Evolutionary conservation across 2,113 vertebrate genomes (phyloP).

Genomic region (Calyptomena viridis): DNA sequence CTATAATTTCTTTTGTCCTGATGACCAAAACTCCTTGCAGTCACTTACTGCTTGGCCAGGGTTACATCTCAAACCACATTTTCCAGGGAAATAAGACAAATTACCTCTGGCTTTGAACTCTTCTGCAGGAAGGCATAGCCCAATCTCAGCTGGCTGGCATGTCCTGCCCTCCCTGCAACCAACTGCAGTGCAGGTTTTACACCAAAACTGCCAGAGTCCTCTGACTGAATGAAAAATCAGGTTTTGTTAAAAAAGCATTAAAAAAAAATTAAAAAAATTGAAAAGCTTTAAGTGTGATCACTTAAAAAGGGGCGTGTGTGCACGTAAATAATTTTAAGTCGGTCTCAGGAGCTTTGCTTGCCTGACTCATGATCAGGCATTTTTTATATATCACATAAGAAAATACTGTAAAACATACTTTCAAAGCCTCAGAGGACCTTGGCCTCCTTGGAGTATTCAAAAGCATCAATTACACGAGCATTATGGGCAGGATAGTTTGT

Average conservation of each 20-base stretch:
- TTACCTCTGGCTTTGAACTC: not conserved
- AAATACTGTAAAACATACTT: slow-evolving; percentile 58
- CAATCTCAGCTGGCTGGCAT: accelerated
- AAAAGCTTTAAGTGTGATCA: slow-evolving; percentile 16
- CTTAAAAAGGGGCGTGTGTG: slow-evolving; percentile 23
- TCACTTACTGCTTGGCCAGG: not conserved
- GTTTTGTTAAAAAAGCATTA: not conserved
- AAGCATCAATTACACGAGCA: slow-evolving; percentile 47
- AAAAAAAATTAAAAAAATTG: not conserved
- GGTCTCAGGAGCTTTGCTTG: slow-evolving; percentile 14
- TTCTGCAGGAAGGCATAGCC: not conserved
- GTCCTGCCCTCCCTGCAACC: not conserved
- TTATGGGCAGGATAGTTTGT: slow-evolving; percentile 43
- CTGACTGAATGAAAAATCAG: not conserved
- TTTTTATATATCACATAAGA: slow-evolving; percentile 45
- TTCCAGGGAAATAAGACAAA: not conserved
- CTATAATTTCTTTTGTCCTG: accelerated
- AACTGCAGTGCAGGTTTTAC: not conserved
- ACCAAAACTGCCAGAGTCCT: not conserved
- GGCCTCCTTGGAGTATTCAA: slow-evolving; percentile 30
- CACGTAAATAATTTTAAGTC: slow-evolving; percentile 38
- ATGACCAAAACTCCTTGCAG: not conserved
- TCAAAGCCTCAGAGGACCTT: slow-evolving; percentile 29
- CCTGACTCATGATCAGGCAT: slow-evolving; percentile 10
- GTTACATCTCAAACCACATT: not conserved